Evolutionary conservation across 2,113 vertebrate genomes (phyloP), one percentile per base, ranked within the genome.

Genomic region (Dissostichus mawsoni): DNA sequence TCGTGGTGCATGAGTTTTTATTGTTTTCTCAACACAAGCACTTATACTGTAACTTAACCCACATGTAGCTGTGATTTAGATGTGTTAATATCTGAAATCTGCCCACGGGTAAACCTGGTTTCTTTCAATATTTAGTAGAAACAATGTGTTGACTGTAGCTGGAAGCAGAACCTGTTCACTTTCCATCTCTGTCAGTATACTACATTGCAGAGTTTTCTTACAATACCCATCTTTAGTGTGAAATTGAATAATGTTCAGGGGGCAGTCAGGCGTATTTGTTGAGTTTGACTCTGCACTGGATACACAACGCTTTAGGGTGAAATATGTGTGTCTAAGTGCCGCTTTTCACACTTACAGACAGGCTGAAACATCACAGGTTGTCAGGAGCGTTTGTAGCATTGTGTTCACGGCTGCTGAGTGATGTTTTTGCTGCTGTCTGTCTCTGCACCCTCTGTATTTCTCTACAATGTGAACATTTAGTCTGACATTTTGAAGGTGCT

Each of bases 391-490:
- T 61, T 53, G 44, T 2, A 2, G 11, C 12, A 11, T 16, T 11
- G 41, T 29, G 17, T 68, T 71, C 63, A 73, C 2, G 77, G 69
- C 61, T 71, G 69, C 61, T 71, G 8, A 53, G 45, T 29, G 64
- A 12, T 74, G 2, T 76, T 9, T 48, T 9, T 48, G 80, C 47
- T 52, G 18, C 71, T n/a, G 18, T 29, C 4, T 55, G 23, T 25
- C 67, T 64, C 50, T 74, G 63, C 13, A 59, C 53, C 57, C 33
- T 23, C 65, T 76, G 16, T 23, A 14, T 67, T 48, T 57, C 56
- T 70, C 36, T 14, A 56, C 44, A 69, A 59, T 65, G 18, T 74
- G 53, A 75, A 69, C 69, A 41, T 71, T 65, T 67, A 45, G 57
- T 86, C 47, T 59, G 67, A 71, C 36, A 29, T 29, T 29, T 29